Conservation (phyloP, 1,140 invertebrate genomes). For the Hydropsyche tenuis region DNA sequence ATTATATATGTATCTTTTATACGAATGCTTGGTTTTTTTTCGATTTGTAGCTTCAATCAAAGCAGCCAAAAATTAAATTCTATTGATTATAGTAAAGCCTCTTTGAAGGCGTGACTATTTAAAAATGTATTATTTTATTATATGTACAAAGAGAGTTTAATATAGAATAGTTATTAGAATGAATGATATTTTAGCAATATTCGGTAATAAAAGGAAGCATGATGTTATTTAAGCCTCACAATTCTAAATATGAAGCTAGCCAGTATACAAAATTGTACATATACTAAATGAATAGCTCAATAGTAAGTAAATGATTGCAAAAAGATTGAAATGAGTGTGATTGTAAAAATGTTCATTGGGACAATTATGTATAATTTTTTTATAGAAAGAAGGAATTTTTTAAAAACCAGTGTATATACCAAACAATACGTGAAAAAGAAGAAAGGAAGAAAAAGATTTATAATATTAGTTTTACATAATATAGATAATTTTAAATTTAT, state of each 20-base stretch:
- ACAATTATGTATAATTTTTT: neutral
- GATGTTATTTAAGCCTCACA: neutral
- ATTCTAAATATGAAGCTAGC: neutral
- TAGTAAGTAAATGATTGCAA: neutral
- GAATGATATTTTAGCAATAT: neutral
- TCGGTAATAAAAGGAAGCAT: neutral
- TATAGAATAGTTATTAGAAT: neutral
- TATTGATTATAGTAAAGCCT: neutral
- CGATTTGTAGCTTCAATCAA: neutral
- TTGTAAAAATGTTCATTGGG: neutral
- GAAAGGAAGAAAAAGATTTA: neutral
- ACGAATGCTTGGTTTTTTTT: neutral
- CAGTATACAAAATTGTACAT: neutral
- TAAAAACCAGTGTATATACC: slow-evolving; percentile 1
- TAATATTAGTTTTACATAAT: slow-evolving; percentile 7
- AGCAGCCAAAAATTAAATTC: neutral
- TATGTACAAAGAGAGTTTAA: slow-evolving; percentile 7
- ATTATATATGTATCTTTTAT: too few species aligned
- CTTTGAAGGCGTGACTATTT: neutral
- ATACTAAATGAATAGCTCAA: neutral
- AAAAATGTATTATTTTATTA: neutral
- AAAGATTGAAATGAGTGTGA: slow-evolving; percentile 15
- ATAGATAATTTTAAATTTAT: neutral
- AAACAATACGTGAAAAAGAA: slow-evolving; percentile 15
- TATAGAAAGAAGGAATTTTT: neutral